Conservation (phyloP, 2,113 vertebrate genomes). For the Scolopax mira region DNA sequence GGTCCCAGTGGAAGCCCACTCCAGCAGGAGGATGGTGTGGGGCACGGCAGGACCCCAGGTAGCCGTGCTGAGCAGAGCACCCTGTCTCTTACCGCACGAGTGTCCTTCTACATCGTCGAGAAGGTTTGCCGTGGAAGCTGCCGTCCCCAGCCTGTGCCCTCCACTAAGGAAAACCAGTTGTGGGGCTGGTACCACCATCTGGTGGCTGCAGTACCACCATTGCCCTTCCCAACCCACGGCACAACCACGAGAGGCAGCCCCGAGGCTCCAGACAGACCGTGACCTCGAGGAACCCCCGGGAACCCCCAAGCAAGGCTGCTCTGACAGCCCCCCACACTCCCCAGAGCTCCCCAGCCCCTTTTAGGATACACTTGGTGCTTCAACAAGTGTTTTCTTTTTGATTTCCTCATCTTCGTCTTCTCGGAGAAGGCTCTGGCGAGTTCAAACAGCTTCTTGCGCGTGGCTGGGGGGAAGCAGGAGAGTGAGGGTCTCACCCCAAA, state of each 20-base stretch:
- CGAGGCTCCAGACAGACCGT: neutral
- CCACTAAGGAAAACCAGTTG: conserved; percentile 60
- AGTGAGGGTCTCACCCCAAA: neutral
- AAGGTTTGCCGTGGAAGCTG: conserved; percentile 92
- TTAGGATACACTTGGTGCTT: conserved; percentile 95
- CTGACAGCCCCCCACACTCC: rapidly evolving
- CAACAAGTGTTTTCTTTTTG: conserved; percentile 86
- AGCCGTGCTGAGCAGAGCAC: neutral
- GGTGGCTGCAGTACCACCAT: rapidly evolving
- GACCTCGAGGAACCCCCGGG: neutral
- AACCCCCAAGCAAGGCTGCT: rapidly evolving
- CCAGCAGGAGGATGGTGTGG: neutral
- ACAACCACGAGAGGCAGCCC: neutral
- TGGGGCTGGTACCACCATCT: neutral
- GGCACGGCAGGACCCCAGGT: neutral
- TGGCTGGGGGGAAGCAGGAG: conserved; percentile 76
- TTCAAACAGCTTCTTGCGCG: conserved; percentile 95
- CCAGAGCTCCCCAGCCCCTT: neutral
- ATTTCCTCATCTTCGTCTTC: conserved; percentile 95
- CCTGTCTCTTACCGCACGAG: conserved; percentile 79
- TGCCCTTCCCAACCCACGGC: rapidly evolving
- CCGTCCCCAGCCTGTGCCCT: conserved; percentile 81
- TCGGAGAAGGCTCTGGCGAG: conserved; percentile 94
- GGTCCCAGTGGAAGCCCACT: neutral
- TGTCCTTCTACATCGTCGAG: conserved; percentile 91